A percentile compares a stretch with the other conserved stretches of the same genome.
Evolutionary conservation across 2,888 invertebrate genomes (phyloP).

Genomic region (Drosophila bunnanda): DNA sequence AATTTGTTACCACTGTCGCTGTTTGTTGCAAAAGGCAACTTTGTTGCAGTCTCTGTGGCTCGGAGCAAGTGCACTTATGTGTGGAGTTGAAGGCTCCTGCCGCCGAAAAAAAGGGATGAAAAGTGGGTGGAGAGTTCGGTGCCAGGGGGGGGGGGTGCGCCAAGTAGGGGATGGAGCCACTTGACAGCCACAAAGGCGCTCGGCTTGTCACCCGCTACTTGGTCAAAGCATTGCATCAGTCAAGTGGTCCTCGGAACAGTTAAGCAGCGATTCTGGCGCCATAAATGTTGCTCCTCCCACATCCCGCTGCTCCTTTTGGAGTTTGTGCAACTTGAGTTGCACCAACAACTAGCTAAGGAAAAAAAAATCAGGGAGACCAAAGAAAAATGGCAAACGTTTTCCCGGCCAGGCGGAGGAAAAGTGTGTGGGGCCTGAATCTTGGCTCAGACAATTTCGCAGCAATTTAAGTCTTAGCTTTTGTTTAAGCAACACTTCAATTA

Average conservation of each 20-base stretch:
- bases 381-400: conserved; percentile 59
- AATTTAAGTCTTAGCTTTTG: conserved; percentile 78
- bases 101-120: conserved; percentile 46
- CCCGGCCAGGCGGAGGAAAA: conserved; percentile 12
- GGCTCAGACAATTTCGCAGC: conserved; percentile 72
- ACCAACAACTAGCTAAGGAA: conserved; percentile 22
- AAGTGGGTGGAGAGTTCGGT: neutral
- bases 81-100: conserved; percentile 61
- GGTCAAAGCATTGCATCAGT: conserved; percentile 73
- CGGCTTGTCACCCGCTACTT: conserved; percentile 78
- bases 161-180: conserved; percentile 45
- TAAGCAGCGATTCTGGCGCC: conserved; percentile 67
- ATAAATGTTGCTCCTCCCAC: conserved; percentile 66
- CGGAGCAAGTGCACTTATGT: conserved; percentile 70
- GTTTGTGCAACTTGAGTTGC: conserved; percentile 35
- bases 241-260: conserved; percentile 76
- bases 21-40: conserved; percentile 36
- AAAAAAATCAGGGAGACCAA: conserved; percentile 10
- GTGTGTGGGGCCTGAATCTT: conserved; percentile 6
- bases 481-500: conserved; percentile 81
- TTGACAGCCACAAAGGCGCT: conserved; percentile 77
- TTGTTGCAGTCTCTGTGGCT: conserved; percentile 46
- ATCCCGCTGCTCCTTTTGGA: conserved; percentile 22
- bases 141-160: neutral
- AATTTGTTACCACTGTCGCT: conserved; percentile 42